These are phyloP conservation scores for Miniopterus natalensis DNA, from an alignment of 2,113 vertebrate genomes.

Conservation along the genomic window DNA sequence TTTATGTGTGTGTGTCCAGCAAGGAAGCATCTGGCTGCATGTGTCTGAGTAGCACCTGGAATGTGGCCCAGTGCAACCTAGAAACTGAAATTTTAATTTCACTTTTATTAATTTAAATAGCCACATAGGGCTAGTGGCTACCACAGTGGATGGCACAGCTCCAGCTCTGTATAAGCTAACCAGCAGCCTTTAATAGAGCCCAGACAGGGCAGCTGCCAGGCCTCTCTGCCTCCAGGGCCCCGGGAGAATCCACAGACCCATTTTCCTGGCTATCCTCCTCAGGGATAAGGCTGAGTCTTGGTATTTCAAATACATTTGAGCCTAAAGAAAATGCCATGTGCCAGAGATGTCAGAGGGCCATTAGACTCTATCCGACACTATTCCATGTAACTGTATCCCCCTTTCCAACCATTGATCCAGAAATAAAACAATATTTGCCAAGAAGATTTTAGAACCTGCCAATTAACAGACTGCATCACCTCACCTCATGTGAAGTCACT, in stretches of 20 bases:
- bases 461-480: conserved; percentile 19
- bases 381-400: neutral
- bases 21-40: neutral
- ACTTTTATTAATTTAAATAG: conserved; percentile 56
- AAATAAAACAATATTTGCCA: conserved; percentile 34
- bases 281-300: neutral
- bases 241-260: neutral
- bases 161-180: neutral
- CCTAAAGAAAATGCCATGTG: neutral
- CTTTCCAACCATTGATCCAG: neutral
- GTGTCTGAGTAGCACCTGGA: conserved; percentile 1
- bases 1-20: neutral
- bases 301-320: neutral
- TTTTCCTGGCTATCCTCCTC: neutral
- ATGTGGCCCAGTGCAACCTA: neutral
- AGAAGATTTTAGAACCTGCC: conserved; percentile 43
- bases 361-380: neutral
- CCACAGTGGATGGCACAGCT: neutral
- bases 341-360: neutral
- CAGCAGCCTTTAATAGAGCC: neutral
- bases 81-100: neutral
- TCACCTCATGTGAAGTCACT: conserved; percentile 40
- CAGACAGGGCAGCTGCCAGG: neutral
- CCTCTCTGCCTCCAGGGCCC: neutral
- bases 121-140: neutral